Evolutionary conservation across 2,888 invertebrate species (phyloP).

Genomic region (Clostera curtula): DNA sequence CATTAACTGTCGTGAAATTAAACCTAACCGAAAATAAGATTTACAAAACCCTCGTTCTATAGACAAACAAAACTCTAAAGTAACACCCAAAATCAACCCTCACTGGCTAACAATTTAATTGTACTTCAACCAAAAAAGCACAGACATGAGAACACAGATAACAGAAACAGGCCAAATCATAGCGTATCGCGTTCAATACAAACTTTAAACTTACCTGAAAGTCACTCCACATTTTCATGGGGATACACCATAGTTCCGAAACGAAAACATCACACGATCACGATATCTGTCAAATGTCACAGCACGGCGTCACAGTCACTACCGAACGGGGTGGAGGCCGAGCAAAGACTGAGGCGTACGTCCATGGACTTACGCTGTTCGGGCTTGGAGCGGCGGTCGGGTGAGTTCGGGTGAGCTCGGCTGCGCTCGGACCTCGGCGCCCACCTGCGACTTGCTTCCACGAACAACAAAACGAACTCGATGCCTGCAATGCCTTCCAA

Average conservation of each 20-base stretch:
- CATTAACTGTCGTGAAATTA: no score
- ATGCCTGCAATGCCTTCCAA: conserved; percentile 41
- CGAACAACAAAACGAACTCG: conserved; percentile 63
- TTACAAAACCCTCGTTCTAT: no score
- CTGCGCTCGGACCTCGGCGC: conserved; percentile 37
- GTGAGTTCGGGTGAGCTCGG: conserved; percentile 22
- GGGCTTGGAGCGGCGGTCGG: conserved; percentile 25
- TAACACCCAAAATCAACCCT: no score
- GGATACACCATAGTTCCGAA: conserved; percentile 74
- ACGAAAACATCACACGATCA: conserved; percentile 73
- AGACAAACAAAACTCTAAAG: no score
- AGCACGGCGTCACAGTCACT: conserved; percentile 58
- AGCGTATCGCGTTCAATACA: conserved; percentile 3
- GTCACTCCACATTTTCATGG: conserved; percentile 75
- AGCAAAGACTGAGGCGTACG: conserved; percentile 58
- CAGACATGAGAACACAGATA: conserved; percentile 21
- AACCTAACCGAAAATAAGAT: no score
- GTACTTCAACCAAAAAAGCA: no score
- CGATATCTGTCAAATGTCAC: conserved; percentile 72
- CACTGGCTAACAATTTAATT: no score
- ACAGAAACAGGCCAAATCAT: conserved; percentile 1
- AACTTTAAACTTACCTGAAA: conserved; percentile 72
- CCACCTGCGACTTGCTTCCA: conserved; percentile 68
- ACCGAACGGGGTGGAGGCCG: conserved; percentile 53
- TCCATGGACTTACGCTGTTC: conserved; percentile 29